These are phyloP conservation scores for Corydoras sp. DNA, from an alignment of 2,113 vertebrate species.

Conservation along the genomic window DNA sequence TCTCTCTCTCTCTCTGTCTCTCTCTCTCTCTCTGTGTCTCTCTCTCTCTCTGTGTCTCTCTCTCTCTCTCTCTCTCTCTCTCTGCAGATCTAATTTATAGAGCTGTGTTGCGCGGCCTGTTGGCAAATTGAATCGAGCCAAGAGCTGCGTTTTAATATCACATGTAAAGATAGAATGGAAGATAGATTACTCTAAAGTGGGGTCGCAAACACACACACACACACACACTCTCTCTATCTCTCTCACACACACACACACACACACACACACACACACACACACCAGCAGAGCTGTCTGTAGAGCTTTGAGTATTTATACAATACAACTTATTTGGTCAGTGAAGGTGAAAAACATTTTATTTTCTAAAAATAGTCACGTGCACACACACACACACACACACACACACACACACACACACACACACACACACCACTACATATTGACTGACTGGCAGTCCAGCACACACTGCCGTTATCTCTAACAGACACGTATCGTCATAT, in stretches of 20 bases:
- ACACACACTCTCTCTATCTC: no score
- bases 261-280: no score
- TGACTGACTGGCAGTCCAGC: no score
- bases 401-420: constrained; percentile 6
- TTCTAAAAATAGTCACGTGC: neutral
- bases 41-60: neutral
- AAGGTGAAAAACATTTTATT: neutral
- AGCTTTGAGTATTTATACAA: neutral
- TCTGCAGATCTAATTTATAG: neutral
- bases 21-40: no score
- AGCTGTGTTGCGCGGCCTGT: neutral
- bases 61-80: neutral
- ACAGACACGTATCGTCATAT: no score
- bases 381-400: neutral
- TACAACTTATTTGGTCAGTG: neutral
- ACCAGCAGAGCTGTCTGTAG: no score
- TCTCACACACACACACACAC: constrained; percentile 11
- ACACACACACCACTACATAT: neutral
- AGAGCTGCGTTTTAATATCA: constrained; percentile 2
- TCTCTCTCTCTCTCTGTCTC: no score
- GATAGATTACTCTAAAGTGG: neutral
- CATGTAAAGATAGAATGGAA: constrained; percentile 10
- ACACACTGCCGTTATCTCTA: no score
- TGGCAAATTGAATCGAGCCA: constrained; percentile 12
- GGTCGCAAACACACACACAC: neutral